These are phyloP conservation scores for Dryocosmus kuriphilus DNA, from an alignment of 2,888 invertebrate species.

Conservation along the genomic window DNA sequence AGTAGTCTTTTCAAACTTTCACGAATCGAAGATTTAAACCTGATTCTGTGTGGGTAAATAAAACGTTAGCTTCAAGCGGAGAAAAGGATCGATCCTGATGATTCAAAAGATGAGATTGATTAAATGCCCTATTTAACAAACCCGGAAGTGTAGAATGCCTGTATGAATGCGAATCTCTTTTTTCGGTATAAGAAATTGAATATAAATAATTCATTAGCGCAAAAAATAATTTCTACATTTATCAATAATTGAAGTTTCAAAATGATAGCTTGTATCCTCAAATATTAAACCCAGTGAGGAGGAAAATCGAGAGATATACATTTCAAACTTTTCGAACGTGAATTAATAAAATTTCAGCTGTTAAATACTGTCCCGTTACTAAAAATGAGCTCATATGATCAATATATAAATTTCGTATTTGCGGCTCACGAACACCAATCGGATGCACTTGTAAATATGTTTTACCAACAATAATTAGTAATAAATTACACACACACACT, in stretches of 20 bases:
- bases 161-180: not conserved
- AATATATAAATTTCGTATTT: conserved; percentile 3
- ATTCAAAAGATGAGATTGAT: not conserved
- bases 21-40: conserved; percentile 27
- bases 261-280: too few species aligned
- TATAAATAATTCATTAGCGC: not conserved
- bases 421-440: not conserved
- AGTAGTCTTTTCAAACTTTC: conserved; percentile 34
- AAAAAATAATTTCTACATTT: too few species aligned
- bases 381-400: not conserved
- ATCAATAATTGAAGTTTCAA: too few species aligned
- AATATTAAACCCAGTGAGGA: too few species aligned
- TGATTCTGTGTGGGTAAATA: conserved; percentile 13
- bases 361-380: not conserved
- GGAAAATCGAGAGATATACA: too few species aligned
- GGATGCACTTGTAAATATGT: not conserved
- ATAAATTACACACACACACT: not conserved
- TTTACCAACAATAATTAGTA: conserved; percentile 7
- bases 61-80: conserved; percentile 12
- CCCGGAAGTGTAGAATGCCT: not conserved
- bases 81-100: not conserved
- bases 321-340: too few species aligned
- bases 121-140: conserved; percentile 6
- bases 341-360: too few species aligned
- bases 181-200: not conserved